Evolutionary conservation across 92 coral and sea anemone genomes (phyloP).

Genomic region (Montipora capitata): DNA sequence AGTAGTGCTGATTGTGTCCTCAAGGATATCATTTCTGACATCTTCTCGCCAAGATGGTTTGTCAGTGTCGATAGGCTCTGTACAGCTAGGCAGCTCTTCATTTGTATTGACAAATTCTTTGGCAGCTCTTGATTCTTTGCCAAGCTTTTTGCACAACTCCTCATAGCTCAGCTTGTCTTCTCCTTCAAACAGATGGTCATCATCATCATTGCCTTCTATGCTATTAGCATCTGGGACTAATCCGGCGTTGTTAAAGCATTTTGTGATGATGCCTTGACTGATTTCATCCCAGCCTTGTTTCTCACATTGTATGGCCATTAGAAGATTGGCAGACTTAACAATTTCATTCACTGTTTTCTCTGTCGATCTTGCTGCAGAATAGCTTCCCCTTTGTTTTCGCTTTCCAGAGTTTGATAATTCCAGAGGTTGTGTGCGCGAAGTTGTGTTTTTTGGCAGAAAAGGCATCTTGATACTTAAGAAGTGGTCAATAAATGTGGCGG

Average conservation of each 20-base stretch:
- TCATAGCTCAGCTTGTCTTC: background rate
- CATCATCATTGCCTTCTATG: slow-evolving; percentile 10
- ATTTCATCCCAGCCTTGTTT: slow-evolving; percentile 35
- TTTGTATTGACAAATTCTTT: background rate
- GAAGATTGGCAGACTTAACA: slow-evolving; percentile 40
- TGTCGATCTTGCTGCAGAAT: slow-evolving; percentile 30
- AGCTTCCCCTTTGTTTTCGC: slow-evolving; percentile 34
- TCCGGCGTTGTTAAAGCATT: slow-evolving; percentile 35
- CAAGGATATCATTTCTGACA: slow-evolving; percentile 18
- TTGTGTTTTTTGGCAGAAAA: slow-evolving; percentile 52
- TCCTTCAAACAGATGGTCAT: background rate
- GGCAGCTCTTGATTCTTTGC: background rate
- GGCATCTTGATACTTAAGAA: slow-evolving; percentile 47
- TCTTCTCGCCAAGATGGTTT: slow-evolving; percentile 4
- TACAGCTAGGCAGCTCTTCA: slow-evolving; percentile 8
- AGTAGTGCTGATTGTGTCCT: slow-evolving; percentile 9
- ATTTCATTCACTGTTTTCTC: slow-evolving; percentile 38
- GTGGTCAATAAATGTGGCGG: slow-evolving; percentile 46
- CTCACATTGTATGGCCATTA: slow-evolving; percentile 36
- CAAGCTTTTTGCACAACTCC: slow-evolving; percentile 6
- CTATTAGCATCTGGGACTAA: slow-evolving; percentile 8
- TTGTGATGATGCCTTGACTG: slow-evolving; percentile 1
- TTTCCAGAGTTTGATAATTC: slow-evolving; percentile 47
- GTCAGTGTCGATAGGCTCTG: slow-evolving; percentile 16
- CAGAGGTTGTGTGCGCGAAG: slow-evolving; percentile 42